Percentiles rank a stretch among this genome's conserved stretches.
Conservation (phyloP, 2,797 vertebrate species). For the Chaunax sp. region DNA sequence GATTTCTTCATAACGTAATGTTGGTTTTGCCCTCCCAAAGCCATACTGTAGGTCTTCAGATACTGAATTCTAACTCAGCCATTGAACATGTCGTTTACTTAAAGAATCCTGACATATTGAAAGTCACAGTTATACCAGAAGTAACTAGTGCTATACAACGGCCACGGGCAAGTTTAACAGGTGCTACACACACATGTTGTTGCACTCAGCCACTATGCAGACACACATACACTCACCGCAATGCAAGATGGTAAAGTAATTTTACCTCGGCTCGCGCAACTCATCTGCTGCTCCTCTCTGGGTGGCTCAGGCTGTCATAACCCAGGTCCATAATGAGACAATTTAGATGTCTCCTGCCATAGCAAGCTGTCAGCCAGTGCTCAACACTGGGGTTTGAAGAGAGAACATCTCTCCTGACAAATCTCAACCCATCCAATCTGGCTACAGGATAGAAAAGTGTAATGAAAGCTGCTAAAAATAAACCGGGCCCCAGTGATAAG, state of each 20-base stretch:
- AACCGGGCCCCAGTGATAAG: conserved; percentile 61
- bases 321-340: conserved; percentile 81
- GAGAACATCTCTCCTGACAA: conserved; percentile 74
- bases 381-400: conserved; percentile 57
- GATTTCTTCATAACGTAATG: no score
- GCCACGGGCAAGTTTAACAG: conserved; percentile 49
- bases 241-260: conserved; percentile 70
- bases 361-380: conserved; percentile 74
- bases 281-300: conserved; percentile 63
- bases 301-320: conserved; percentile 76
- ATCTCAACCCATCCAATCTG: conserved; percentile 72
- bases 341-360: conserved; percentile 82
- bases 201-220: conserved; percentile 11
- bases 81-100: conserved; percentile 16
- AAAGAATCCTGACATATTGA: conserved; percentile 18
- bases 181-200: conserved; percentile 38
- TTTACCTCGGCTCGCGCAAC: conserved; percentile 72
- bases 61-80: background rate
- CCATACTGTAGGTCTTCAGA: conserved; percentile 2
- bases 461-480: conserved; percentile 85
- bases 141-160: conserved; percentile 25
- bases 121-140: conserved; percentile 43
- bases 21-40: no score
- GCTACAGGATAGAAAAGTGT: conserved; percentile 70
- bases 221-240: conserved; percentile 36